Percentiles rank a stretch among this genome's conserved stretches.
phyloP scores from a whole-genome alignment of 2,888 invertebrate genomes.

The Ichneumon xanthorius region DNA sequence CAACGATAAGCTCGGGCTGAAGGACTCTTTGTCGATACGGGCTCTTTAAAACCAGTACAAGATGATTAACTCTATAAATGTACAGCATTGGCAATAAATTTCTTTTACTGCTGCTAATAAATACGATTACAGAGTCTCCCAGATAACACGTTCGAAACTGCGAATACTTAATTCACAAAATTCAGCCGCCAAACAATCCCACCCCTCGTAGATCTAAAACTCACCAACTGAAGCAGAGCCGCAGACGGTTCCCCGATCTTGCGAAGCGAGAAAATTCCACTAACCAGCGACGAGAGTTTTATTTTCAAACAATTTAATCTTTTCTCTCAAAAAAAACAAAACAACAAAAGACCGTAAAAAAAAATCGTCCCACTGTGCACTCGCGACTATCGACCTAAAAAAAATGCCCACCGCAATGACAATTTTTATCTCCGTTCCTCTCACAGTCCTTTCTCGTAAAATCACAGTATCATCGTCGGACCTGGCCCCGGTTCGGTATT shows the following conservation, averaged over 20 bases:
- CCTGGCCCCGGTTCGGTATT: not conserved
- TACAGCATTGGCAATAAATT: too few species aligned
- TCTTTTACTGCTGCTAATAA: too few species aligned
- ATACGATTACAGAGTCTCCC: too few species aligned
- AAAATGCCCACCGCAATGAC: not conserved
- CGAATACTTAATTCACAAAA: not conserved
- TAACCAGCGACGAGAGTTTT: not conserved
- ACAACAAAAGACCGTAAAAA: too few species aligned
- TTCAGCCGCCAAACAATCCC: not conserved
- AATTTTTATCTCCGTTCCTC: not conserved
- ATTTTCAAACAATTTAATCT: not conserved
- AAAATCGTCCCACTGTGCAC: not conserved
- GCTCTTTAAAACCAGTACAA: too few species aligned
- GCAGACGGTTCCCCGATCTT: not conserved
- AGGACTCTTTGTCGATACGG: too few species aligned
- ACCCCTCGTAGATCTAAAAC: not conserved
- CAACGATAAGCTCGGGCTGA: too few species aligned
- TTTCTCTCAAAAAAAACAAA: not conserved
- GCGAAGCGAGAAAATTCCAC: not conserved
- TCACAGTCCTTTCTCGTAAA: not conserved
- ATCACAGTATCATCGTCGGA: not conserved
- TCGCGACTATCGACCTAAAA: not conserved
- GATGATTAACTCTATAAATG: too few species aligned
- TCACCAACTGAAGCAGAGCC: conserved; percentile 13
- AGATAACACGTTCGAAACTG: too few species aligned